A percentile compares a stretch with the other conserved stretches of the same genome.
phyloP scores from a whole-genome alignment of 2,888 invertebrate species.

The Halictus quadricinctus region DNA sequence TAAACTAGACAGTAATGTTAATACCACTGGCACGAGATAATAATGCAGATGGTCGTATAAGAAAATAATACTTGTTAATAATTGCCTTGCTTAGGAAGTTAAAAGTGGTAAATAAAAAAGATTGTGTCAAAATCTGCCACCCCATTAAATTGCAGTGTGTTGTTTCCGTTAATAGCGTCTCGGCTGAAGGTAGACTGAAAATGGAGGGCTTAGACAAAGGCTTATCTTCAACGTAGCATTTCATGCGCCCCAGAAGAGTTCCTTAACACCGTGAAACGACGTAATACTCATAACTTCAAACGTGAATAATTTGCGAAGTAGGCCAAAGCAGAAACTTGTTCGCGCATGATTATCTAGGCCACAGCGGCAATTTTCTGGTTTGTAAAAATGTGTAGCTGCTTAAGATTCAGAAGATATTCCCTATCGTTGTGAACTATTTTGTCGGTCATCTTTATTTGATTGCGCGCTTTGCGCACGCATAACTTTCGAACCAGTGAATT shows the following conservation, averaged over 20 bases:
- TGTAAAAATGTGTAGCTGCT: background rate
- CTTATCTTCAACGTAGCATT: background rate
- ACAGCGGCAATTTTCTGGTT: background rate
- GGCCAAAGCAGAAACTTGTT: background rate
- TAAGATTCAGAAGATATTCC: background rate
- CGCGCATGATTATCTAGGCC: background rate
- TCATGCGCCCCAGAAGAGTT: background rate
- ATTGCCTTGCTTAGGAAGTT: background rate
- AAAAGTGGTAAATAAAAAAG: background rate
- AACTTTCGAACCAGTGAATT: too few species aligned
- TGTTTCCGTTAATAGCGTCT: background rate
- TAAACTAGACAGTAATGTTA: too few species aligned
- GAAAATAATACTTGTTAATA: too few species aligned
- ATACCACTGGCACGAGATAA: too few species aligned
- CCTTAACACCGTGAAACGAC: constrained; percentile 4
- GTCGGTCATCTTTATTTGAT: background rate
- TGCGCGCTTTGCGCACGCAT: too few species aligned
- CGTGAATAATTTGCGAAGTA: background rate
- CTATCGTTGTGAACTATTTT: background rate
- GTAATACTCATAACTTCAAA: background rate
- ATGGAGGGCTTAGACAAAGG: background rate
- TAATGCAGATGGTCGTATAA: too few species aligned
- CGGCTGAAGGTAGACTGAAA: background rate
- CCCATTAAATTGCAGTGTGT: background rate
- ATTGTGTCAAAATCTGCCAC: background rate